A percentile compares a stretch with the other conserved stretches of the same genome.
phyloP scores from a whole-genome alignment of 2,113 vertebrate genomes.

The Scopus umbretta region DNA sequence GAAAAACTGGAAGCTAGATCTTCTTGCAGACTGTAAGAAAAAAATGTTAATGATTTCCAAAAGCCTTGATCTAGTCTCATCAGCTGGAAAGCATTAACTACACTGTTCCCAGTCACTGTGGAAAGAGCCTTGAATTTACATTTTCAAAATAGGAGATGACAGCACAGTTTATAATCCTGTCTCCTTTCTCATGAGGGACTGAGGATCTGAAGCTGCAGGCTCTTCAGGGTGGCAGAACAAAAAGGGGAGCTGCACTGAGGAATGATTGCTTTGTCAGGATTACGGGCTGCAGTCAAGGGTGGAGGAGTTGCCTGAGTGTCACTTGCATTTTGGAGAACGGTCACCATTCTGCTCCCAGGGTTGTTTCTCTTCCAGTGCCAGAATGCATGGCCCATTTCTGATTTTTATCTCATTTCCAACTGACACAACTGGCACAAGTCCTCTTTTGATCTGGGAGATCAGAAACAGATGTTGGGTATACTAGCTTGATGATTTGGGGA shows the following conservation, averaged over 20 bases:
- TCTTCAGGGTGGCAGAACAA: background rate
- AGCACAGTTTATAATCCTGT: background rate
- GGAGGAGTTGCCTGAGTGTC: background rate
- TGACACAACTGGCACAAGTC: background rate
- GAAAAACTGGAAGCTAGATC: background rate
- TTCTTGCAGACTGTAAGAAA: background rate
- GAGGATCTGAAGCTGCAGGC: background rate
- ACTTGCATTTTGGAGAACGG: background rate
- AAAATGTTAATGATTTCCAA: background rate
- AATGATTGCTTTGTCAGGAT: background rate
- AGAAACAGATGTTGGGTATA: background rate
- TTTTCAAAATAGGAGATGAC: background rate
- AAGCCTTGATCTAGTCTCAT: background rate
- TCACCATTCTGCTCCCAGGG: background rate
- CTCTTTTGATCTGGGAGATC: background rate
- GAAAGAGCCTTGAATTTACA: background rate
- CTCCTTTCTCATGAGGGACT: background rate
- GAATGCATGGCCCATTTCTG: background rate
- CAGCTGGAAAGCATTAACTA: background rate
- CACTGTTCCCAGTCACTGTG: background rate
- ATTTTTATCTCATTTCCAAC: background rate
- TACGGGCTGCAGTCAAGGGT: background rate
- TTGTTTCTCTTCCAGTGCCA: background rate
- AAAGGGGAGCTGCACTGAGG: background rate
- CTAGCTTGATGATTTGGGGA: background rate